Conservation (phyloP, 2,888 invertebrate genomes). For the Conchocele bisecta region DNA sequence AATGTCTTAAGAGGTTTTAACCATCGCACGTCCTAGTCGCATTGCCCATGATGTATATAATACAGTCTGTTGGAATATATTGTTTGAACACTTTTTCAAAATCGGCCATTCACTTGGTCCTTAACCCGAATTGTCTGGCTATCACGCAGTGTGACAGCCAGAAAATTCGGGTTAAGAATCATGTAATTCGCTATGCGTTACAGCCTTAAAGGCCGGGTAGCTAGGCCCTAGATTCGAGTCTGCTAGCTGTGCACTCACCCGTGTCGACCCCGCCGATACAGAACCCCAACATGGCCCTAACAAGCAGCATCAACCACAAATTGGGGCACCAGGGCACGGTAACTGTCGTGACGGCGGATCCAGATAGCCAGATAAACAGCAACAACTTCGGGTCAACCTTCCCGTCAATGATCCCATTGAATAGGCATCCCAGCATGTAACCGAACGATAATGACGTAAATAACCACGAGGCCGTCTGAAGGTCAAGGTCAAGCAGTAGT, state of each 20-base stretch:
- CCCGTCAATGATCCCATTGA: conserved; percentile 12
- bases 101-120: too few relatives aligned
- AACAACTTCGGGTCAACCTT: conserved; percentile 74
- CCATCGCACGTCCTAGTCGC: too few relatives aligned
- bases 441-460: conserved; percentile 11
- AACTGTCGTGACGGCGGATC: conserved; percentile 75
- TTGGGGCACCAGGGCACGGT: conserved; percentile 79
- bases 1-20: too few relatives aligned
- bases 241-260: conserved; percentile 27
- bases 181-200: too few relatives aligned
- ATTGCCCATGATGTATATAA: too few relatives aligned
- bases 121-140: too few relatives aligned
- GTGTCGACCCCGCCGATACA: conserved; percentile 78
- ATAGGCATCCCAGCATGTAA: conserved; percentile 6
- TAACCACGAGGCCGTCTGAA: conserved; percentile 9
- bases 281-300: conserved; percentile 74
- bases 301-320: conserved; percentile 67
- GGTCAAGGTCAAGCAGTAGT: background rate
- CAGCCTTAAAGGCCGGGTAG: too few relatives aligned
- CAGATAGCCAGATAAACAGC: conserved; percentile 76
- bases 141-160: too few relatives aligned
- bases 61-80: too few relatives aligned
- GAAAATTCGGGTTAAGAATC: too few relatives aligned
- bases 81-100: too few relatives aligned
- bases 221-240: too few relatives aligned